A percentile compares a stretch with the other conserved stretches of the same genome.
These are phyloP conservation scores for Hydractinia symbiolongicarpus DNA, from an alignment of 30 jellyfish, hydroid and myxozoan genomes.

Conservation along the genomic window DNA sequence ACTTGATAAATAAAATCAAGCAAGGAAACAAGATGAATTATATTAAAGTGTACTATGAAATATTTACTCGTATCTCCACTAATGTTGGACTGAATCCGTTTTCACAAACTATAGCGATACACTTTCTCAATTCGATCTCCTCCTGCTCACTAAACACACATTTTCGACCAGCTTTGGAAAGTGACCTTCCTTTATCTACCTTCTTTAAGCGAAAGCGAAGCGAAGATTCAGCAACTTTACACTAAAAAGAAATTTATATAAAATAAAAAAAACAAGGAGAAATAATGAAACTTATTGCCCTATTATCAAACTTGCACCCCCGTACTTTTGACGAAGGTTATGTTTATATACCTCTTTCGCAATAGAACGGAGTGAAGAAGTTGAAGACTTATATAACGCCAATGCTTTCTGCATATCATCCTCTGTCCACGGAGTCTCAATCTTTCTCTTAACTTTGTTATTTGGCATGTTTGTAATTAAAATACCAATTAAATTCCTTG, in stretches of 20 bases:
- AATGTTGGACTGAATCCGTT: constrained; percentile 3
- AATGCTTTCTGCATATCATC: neutral
- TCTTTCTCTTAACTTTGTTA: neutral
- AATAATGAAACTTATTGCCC: too few species aligned
- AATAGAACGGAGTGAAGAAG: neutral
- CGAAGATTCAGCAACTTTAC: neutral
- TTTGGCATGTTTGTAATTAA: neutral
- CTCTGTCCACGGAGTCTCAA: neutral
- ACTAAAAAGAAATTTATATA: neutral
- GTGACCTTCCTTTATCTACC: neutral
- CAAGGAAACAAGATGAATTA: neutral
- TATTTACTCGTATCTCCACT: neutral
- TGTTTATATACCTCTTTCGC: neutral
- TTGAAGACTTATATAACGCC: neutral
- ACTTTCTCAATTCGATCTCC: neutral
- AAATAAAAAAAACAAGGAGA: too few species aligned
- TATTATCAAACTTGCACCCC: too few species aligned
- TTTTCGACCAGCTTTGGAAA: neutral
- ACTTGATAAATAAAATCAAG: neutral
- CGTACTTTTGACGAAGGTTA: too few species aligned
- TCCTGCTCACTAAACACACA: neutral
- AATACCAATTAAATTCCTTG: too few species aligned
- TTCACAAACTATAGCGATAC: neutral
- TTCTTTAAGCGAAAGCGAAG: constrained; percentile 1
- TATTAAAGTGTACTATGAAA: neutral